A percentile compares a stretch with the other conserved stretches of the same genome.
These are phyloP conservation scores for Spodoptera litura DNA, from an alignment of 1,140 invertebrate genomes.

Conservation along the genomic window DNA sequence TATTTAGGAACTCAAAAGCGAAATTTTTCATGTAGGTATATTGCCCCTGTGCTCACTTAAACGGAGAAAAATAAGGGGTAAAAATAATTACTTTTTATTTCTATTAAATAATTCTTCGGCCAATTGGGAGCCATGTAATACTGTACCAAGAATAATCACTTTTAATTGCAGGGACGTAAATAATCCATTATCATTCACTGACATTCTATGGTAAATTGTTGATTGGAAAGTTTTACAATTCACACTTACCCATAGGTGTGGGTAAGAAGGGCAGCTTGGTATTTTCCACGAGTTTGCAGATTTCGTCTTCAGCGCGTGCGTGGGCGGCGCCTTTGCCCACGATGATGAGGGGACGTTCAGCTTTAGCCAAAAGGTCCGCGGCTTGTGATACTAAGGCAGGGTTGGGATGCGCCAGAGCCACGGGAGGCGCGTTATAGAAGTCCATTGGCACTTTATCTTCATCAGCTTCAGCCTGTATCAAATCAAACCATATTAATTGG, in stretches of 20 bases:
- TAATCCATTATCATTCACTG: no score
- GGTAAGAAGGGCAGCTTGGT: conserved; percentile 95
- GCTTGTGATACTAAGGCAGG: conserved; percentile 89
- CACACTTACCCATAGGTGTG: conserved; percentile 94
- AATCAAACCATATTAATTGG: conserved; percentile 7
- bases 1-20: no score
- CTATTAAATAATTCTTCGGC: no score
- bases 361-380: conserved; percentile 89
- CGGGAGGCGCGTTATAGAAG: conserved; percentile 67
- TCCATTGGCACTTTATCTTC: conserved; percentile 77
- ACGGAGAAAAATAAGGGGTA: no score
- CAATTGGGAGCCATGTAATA: no score
- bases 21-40: no score
- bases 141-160: no score
- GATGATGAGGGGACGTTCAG: conserved; percentile 94
- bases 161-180: no score
- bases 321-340: conserved; percentile 98
- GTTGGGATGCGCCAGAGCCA: conserved; percentile 86
- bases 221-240: background rate
- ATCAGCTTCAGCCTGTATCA: conserved; percentile 70
- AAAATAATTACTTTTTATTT: no score
- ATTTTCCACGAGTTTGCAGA: conserved; percentile 90
- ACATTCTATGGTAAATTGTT: no score
- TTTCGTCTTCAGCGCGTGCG: conserved; percentile 90
- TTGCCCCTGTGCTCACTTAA: no score